These are phyloP conservation scores for Druon quercuslanigerum DNA, from an alignment of 1,140 invertebrate genomes.

Conservation along the genomic window DNA sequence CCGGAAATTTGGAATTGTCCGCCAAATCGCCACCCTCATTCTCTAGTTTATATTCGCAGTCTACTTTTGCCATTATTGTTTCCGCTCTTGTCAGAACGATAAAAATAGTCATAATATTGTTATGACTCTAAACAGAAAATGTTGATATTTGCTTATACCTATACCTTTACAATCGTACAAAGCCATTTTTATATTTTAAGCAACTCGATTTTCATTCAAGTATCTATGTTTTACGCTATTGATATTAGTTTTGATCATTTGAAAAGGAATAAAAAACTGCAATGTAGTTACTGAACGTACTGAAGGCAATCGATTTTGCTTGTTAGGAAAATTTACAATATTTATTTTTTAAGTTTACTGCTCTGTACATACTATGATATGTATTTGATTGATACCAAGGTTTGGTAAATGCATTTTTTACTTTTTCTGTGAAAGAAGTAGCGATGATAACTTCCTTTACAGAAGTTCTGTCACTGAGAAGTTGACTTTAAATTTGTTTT, in stretches of 20 bases:
- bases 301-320: background rate
- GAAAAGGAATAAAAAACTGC: background rate
- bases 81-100: background rate
- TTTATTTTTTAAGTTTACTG: background rate
- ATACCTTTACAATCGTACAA: slow-evolving; percentile 12
- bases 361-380: background rate
- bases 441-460: background rate
- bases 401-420: background rate
- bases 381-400: background rate
- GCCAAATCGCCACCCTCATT: background rate
- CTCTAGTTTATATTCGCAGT: background rate
- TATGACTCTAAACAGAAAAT: background rate
- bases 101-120: slow-evolving; percentile 1
- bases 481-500: background rate
- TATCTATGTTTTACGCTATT: background rate
- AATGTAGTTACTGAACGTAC: background rate
- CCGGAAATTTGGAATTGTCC: too few species aligned
- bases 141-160: background rate
- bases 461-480: background rate
- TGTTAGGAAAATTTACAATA: background rate
- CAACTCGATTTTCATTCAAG: background rate
- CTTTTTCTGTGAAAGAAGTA: too few species aligned
- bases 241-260: background rate
- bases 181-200: slow-evolving; percentile 24
- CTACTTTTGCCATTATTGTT: slow-evolving; percentile 14